Evolutionary conservation across 2,113 vertebrate species (phyloP).

Genomic region (Notiomystis cincta): DNA sequence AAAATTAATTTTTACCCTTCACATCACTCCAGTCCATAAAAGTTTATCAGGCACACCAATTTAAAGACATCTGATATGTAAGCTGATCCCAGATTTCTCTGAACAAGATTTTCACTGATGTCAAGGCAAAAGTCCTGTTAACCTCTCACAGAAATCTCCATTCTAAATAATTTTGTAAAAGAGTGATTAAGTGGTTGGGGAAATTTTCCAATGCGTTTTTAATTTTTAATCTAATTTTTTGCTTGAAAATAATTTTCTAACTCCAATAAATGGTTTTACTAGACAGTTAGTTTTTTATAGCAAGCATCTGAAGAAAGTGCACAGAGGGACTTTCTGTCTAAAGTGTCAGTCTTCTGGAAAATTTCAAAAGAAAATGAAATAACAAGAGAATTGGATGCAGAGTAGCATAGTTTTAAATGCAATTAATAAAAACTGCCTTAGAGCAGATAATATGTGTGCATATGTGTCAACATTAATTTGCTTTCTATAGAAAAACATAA

Average conservation of each 20-base stretch:
- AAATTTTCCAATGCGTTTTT: neutral
- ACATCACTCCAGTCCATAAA: neutral
- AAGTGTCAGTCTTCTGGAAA: neutral
- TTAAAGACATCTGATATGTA: neutral
- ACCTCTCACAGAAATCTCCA: neutral
- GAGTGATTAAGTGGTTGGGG: neutral
- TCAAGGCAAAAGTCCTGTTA: neutral
- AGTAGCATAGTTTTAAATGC: neutral
- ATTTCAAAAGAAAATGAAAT: neutral
- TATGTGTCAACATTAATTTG: neutral
- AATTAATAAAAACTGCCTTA: neutral
- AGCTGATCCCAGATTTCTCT: neutral
- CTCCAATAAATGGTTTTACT: neutral
- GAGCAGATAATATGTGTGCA: neutral
- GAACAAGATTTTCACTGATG: neutral
- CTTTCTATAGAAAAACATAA: neutral
- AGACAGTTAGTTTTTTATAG: neutral
- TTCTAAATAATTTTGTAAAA: neutral
- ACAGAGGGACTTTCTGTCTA: neutral
- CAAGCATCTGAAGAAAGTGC: neutral
- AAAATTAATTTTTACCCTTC: neutral
- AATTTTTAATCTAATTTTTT: neutral
- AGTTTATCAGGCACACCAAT: neutral
- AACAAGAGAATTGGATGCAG: neutral
- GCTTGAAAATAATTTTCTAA: neutral